Evolutionary conservation across 2,888 invertebrate genomes (phyloP).

Genomic region (Tiliacea aurago): DNA sequence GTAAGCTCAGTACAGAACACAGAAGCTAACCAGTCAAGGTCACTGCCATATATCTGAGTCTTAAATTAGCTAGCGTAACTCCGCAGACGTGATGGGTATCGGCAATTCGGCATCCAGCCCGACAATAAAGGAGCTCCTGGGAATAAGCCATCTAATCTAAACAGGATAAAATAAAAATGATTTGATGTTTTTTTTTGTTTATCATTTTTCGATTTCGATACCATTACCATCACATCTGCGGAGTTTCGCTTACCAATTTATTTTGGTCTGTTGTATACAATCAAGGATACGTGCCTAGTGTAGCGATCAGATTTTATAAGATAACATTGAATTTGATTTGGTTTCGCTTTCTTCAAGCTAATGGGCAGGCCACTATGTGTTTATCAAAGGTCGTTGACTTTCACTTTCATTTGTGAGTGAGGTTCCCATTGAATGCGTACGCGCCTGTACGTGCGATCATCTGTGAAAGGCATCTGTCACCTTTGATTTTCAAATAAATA

Average conservation of each 20-base stretch:
- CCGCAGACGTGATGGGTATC: background rate
- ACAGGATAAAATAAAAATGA: background rate
- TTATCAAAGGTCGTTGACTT: constrained; percentile 66
- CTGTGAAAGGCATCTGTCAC: background rate
- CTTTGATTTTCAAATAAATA: background rate
- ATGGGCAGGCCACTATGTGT: constrained; percentile 43
- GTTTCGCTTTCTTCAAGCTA: constrained; percentile 58
- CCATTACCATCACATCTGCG: background rate
- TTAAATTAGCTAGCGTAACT: background rate
- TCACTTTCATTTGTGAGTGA: constrained; percentile 68
- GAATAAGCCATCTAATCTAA: too few species aligned
- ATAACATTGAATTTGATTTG: constrained; percentile 41
- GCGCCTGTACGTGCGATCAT: constrained; percentile 5
- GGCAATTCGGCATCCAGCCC: too few species aligned
- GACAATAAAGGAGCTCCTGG: too few species aligned
- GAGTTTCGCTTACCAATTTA: background rate
- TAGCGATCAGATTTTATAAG: constrained; percentile 11
- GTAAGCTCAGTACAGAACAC: too few species aligned
- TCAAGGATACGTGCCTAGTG: constrained; percentile 27
- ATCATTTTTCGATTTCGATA: too few species aligned
- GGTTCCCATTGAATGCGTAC: constrained; percentile 41
- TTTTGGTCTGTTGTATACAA: background rate
- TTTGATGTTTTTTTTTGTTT: background rate
- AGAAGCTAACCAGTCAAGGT: too few species aligned
- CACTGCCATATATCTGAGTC: too few species aligned